Evolutionary conservation across 1,140 invertebrate species (phyloP).

Genomic region (Hypothenemus hampei): DNA sequence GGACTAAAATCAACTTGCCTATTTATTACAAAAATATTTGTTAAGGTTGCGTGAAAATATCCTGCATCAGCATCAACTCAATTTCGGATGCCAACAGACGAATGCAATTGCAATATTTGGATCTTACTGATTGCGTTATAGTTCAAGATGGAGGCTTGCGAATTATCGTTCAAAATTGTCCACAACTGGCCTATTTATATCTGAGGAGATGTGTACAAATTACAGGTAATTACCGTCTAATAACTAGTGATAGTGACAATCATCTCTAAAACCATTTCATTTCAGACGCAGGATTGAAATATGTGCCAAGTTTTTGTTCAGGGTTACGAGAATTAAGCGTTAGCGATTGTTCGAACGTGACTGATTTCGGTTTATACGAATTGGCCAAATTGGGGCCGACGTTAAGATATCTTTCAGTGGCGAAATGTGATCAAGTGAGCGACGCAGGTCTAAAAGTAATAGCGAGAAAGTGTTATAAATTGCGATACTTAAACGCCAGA

Average conservation of each 20-base stretch:
- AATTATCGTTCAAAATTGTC: conserved; percentile 77
- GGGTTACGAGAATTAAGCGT: conserved; percentile 80
- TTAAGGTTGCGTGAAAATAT: conserved; percentile 64
- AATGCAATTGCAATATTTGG: conserved; percentile 65
- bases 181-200: conserved; percentile 83
- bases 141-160: conserved; percentile 79
- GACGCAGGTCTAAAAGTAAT: conserved; percentile 84
- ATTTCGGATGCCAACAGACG: conserved; percentile 56
- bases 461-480: conserved; percentile 79
- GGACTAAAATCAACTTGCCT: conserved; percentile 33
- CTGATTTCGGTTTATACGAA: conserved; percentile 88
- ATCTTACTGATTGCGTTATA: conserved; percentile 79
- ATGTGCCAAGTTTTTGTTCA: conserved; percentile 80
- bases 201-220: conserved; percentile 79
- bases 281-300: conserved; percentile 68
- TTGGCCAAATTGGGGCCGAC: conserved; percentile 80
- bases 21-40: not conserved
- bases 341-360: conserved; percentile 83
- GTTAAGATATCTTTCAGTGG: conserved; percentile 78
- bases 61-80: conserved; percentile 62
- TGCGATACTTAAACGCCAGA: conserved; percentile 84
- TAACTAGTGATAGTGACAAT: not conserved
- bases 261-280: conserved; percentile 28
- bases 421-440: conserved; percentile 80
- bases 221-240: conserved; percentile 71